Conservation (phyloP, 2,888 invertebrate species). For the Galeopsomyia nigrocyanea region DNA sequence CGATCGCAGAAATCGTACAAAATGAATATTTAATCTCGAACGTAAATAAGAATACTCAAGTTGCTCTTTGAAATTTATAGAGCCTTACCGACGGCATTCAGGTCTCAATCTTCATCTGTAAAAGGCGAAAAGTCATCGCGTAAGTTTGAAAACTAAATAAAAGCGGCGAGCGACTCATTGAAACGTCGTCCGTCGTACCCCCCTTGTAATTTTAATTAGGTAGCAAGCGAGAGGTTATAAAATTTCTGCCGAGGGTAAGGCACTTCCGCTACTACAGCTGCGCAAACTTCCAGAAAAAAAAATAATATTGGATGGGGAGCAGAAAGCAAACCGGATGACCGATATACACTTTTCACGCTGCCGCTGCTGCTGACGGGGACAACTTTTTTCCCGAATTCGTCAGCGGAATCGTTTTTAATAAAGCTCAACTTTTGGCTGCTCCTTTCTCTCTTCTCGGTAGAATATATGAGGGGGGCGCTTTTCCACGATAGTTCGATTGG, state of each 20-base stretch:
- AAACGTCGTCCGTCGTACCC: not conserved
- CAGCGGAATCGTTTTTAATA: slow-evolving; percentile 44
- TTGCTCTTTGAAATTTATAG: too few relatives aligned
- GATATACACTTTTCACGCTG: slow-evolving; percentile 25
- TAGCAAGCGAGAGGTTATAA: slow-evolving; percentile 27
- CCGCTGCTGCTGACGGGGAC: not conserved
- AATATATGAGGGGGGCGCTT: not conserved
- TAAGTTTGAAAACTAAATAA: slow-evolving; percentile 30
- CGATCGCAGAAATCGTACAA: too few relatives aligned
- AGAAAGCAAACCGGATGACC: slow-evolving; percentile 16
- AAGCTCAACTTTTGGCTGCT: slow-evolving; percentile 20
- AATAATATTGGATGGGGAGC: not conserved
- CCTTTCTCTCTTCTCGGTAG: not conserved
- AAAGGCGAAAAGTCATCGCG: not conserved
- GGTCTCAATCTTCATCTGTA: too few relatives aligned
- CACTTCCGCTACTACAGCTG: slow-evolving; percentile 10
- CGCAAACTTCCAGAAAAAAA: slow-evolving; percentile 17
- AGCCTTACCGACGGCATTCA: too few relatives aligned
- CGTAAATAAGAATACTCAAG: too few relatives aligned
- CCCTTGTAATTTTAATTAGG: slow-evolving; percentile 36
- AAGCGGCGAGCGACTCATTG: not conserved
- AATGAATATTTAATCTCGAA: too few relatives aligned
- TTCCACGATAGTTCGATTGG: slow-evolving; percentile 29
- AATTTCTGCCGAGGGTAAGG: slow-evolving; percentile 21
- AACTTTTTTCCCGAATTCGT: slow-evolving; percentile 39